These are phyloP conservation scores for Oreochromis mossambicus DNA, from an alignment of 2,797 vertebrate species.

Conservation along the genomic window DNA sequence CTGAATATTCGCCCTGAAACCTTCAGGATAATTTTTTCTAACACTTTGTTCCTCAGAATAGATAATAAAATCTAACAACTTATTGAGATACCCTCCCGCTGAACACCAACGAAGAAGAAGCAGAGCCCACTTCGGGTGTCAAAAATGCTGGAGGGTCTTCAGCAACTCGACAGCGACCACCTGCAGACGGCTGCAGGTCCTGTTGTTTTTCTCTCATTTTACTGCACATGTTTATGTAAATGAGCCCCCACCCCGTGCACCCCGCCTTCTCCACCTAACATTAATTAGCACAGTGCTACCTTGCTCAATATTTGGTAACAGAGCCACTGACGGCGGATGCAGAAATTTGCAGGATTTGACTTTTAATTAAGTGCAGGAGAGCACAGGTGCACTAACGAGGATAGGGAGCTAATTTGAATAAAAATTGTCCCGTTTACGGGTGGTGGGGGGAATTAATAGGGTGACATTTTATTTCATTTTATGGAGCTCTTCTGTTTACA, in stretches of 20 bases:
- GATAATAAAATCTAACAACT: slow-evolving; percentile 31
- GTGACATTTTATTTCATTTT: slow-evolving; percentile 14
- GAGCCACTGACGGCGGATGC: slow-evolving; percentile 73
- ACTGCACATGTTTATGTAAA: slow-evolving; percentile 69
- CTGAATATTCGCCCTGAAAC: slow-evolving; percentile 22
- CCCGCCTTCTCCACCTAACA: slow-evolving; percentile 61
- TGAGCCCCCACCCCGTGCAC: slow-evolving; percentile 46
- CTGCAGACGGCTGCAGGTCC: neutral
- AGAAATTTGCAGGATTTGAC: slow-evolving; percentile 76
- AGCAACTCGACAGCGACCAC: slow-evolving; percentile 24
- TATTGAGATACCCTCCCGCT: slow-evolving; percentile 25
- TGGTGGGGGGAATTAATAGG: neutral
- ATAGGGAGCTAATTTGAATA: slow-evolving; percentile 71
- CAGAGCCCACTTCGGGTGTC: slow-evolving; percentile 17
- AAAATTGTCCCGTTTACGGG: slow-evolving; percentile 48
- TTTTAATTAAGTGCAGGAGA: slow-evolving; percentile 74
- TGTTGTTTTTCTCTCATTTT: slow-evolving; percentile 9
- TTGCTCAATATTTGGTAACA: slow-evolving; percentile 81
- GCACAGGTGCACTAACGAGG: slow-evolving; percentile 80
- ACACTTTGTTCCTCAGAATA: slow-evolving; percentile 43
- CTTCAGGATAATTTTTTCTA: slow-evolving; percentile 17
- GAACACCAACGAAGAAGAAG: slow-evolving; percentile 3
- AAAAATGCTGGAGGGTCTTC: slow-evolving; percentile 43
- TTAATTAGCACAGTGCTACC: slow-evolving; percentile 83
- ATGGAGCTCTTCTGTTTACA: neutral